Evolutionary conservation across 2,113 vertebrate genomes (phyloP).

Genomic region (Gymnorhina tibicen): DNA sequence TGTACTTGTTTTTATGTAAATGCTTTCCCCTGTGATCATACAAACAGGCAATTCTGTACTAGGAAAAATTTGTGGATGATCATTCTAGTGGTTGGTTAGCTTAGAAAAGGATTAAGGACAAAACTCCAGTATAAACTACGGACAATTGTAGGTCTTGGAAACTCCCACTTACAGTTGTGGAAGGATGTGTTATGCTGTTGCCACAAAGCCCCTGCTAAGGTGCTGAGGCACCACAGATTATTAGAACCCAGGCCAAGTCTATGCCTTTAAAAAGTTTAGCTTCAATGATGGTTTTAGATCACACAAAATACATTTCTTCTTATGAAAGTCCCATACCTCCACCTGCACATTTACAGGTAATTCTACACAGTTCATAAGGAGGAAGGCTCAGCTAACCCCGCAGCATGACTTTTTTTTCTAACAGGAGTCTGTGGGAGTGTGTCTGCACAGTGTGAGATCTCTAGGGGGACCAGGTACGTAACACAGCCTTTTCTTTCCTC

Average conservation of each 20-base stretch:
- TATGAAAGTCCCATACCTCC: background rate
- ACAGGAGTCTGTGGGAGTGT: background rate
- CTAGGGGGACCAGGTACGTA: accelerated
- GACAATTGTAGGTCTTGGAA: background rate
- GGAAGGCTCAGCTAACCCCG: background rate
- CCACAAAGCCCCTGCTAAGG: background rate
- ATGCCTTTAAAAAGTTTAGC: background rate
- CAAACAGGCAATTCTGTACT: background rate
- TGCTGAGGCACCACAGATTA: background rate
- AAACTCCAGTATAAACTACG: background rate
- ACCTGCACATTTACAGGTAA: background rate
- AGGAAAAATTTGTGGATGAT: background rate
- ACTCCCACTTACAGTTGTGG: background rate
- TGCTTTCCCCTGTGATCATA: background rate
- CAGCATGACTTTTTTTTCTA: background rate
- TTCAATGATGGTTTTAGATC: background rate
- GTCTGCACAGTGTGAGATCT: background rate
- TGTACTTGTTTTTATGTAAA: background rate
- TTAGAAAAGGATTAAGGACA: background rate
- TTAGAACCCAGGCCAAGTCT: background rate
- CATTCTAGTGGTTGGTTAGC: background rate
- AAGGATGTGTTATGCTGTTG: background rate
- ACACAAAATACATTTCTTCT: background rate
- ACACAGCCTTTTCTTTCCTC: background rate
- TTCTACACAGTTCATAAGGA: background rate